Conservation (phyloP, 2,113 vertebrate species). For the Vidua chalybeata region DNA sequence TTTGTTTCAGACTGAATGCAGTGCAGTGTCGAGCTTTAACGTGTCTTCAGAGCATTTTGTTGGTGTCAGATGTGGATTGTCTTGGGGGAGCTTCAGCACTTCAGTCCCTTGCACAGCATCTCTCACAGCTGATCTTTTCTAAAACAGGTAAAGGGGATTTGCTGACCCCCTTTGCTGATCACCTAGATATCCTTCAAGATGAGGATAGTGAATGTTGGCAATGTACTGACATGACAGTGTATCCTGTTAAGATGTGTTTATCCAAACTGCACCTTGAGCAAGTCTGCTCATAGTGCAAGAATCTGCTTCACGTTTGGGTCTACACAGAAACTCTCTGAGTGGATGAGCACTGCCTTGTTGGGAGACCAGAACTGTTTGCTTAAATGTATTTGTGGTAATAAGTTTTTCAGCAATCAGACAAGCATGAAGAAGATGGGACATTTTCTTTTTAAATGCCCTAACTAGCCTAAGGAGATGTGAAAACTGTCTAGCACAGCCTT, state of each 20-base stretch:
- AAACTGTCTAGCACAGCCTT: background rate
- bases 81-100: constrained; percentile 86
- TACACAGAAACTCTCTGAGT: background rate
- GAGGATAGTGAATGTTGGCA: background rate
- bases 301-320: background rate
- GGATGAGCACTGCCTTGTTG: background rate
- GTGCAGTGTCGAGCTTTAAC: constrained; percentile 91
- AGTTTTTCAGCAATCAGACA: background rate
- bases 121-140: constrained; percentile 86
- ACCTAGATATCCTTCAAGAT: background rate
- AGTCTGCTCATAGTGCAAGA: background rate
- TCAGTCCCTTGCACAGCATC: constrained; percentile 88
- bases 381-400: background rate
- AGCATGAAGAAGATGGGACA: background rate
- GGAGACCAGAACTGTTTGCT: background rate
- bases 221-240: background rate
- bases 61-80: constrained; percentile 86
- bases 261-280: background rate
- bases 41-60: constrained; percentile 91
- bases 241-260: background rate
- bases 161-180: background rate
- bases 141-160: constrained; percentile 73
- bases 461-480: background rate
- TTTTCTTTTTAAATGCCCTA: background rate
- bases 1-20: constrained; percentile 80